Conservation (phyloP, 2,888 invertebrate genomes). For the Scaptomyza flava region DNA sequence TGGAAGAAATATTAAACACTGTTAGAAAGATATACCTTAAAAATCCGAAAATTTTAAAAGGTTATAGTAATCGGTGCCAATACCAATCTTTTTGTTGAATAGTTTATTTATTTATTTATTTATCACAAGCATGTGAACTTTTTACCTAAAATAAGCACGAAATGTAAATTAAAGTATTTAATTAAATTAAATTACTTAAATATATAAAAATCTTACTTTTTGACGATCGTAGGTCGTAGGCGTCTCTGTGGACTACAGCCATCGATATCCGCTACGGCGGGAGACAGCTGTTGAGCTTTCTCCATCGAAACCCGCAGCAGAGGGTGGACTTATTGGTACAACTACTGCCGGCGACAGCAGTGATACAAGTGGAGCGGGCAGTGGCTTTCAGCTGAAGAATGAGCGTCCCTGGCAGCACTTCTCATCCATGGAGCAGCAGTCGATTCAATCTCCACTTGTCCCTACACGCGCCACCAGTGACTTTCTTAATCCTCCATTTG, state of each 20-base stretch:
- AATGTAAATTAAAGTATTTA: too few relatives aligned
- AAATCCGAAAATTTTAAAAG: too few relatives aligned
- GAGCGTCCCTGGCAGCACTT: conserved; percentile 82
- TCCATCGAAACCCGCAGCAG: conserved; percentile 82
- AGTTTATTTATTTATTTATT: too few relatives aligned
- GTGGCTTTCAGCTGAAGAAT: conserved; percentile 76
- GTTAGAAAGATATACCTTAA: too few relatives aligned
- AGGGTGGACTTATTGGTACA: conserved; percentile 60
- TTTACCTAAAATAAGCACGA: too few relatives aligned
- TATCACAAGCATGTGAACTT: too few relatives aligned
- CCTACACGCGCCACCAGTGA: conserved; percentile 82
- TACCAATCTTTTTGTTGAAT: too few relatives aligned
- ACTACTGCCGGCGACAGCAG: conserved; percentile 59
- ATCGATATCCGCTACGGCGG: conserved; percentile 83
- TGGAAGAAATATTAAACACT: too few relatives aligned
- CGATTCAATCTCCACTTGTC: conserved; percentile 78
- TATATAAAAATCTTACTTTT: neutral
- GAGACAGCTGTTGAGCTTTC: conserved; percentile 84
- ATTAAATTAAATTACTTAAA: too few relatives aligned
- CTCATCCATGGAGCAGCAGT: conserved; percentile 81
- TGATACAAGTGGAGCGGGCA: conserved; percentile 70
- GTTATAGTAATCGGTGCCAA: too few relatives aligned
- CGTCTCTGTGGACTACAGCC: conserved; percentile 81
- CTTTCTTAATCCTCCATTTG: conserved; percentile 82
- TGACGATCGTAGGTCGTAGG: conserved; percentile 66